Evolutionary conservation across 1,140 invertebrate genomes (phyloP), one percentile per base, ranked within the genome.

Genomic region (Nixonia krombeini): DNA sequence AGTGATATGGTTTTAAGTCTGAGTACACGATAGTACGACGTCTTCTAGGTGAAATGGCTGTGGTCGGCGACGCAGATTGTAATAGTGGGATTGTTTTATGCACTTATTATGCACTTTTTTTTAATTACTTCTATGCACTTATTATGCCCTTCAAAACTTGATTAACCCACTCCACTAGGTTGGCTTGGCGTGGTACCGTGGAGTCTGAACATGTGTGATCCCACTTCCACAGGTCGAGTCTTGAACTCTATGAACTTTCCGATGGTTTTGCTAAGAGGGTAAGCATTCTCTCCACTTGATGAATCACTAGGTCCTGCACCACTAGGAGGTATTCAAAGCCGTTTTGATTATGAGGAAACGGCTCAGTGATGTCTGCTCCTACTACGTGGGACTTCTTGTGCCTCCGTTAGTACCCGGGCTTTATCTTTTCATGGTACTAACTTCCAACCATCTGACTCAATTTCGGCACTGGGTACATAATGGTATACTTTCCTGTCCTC

Each of bases 161-260:
- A 56, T 86, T 87, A 10, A 78, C 75, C 6, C 85, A 33, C 59
- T 87, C 85, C 0, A 77, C 74, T 0, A 75, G 75, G 38, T 87
- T 86, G 0, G 78, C 58, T 40, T 80, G 70, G 83, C 75, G 52
- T 84, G 80, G 53, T 86, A 86, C 0, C 72, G 17, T 0, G 78
- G 72, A 0, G 66, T 75, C 2, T 74, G 72, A 0, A 10, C 15
- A 35, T 83, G 79, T 5, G 62, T 42, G 0, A 76, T 46, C 7
- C 72, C 67, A 16, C 71, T 50, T 5, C 69, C 26, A 1, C 47
- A 17, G 0, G 52, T 18, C 23, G 46, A 35, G 0, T 42, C 12
- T 0, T 38, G n/a, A 7, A 67, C 25, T 2, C 6, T 21, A 21
- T 21, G 2, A 3, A 2, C 21, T 21, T 21, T 21, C 6, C 58